Evolutionary conservation across 1,140 invertebrate genomes (phyloP).

Genomic region (Neuroterus valhalla): DNA sequence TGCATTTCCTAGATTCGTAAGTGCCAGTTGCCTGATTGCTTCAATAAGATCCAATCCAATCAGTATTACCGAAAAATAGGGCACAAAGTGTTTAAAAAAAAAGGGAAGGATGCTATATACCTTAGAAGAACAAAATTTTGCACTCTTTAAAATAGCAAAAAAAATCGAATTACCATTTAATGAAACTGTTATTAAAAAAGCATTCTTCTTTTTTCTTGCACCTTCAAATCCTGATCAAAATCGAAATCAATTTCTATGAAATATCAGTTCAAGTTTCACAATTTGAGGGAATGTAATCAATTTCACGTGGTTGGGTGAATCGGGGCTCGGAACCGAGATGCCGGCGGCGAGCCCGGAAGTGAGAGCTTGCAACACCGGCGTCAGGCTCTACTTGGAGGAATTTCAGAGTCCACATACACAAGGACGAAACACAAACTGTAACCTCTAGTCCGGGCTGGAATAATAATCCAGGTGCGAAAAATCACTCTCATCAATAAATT

Average conservation of each 20-base stretch:
- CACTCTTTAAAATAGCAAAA: no score
- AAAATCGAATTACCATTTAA: no score
- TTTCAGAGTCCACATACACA: neutral
- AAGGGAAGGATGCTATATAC: no score
- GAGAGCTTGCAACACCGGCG: slow-evolving; percentile 7
- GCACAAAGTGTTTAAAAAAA: no score
- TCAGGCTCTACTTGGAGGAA: neutral
- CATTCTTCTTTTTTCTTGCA: no score
- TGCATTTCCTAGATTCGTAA: no score
- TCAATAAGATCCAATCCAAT: no score
- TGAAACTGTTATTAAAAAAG: no score
- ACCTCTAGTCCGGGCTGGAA: neutral
- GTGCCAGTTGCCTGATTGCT: no score
- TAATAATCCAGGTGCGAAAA: neutral
- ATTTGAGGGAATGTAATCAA: neutral
- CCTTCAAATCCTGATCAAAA: no score
- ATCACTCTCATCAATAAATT: slow-evolving; percentile 7
- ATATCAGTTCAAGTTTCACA: neutral
- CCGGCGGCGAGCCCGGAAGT: slow-evolving; percentile 17
- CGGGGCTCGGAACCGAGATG: slow-evolving; percentile 6
- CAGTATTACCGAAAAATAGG: no score
- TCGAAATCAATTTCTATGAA: neutral
- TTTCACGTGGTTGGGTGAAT: slow-evolving; percentile 13
- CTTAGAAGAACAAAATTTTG: no score
- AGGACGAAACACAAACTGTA: neutral